phyloP scores from a whole-genome alignment of 2,797 vertebrate species.

The Gastrophryne carolinensis region DNA sequence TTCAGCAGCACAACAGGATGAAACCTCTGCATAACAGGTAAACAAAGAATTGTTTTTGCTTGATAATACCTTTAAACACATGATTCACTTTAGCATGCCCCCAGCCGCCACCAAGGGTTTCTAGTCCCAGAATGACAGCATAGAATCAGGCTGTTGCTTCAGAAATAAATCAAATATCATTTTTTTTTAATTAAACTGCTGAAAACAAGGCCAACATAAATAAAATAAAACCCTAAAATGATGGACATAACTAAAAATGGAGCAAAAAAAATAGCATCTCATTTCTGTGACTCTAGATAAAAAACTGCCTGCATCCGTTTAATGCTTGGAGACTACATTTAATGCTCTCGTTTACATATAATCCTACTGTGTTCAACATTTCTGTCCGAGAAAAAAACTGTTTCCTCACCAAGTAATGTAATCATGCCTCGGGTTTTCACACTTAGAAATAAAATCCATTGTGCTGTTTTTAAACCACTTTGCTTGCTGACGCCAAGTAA shows the following conservation, averaged over 20 bases:
- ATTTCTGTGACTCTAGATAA: conserved; percentile 39
- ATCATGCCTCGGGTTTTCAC: conserved; percentile 55
- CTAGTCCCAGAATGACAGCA: not conserved
- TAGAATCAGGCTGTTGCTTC: not conserved
- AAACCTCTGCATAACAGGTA: no score
- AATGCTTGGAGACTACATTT: conserved; percentile 47
- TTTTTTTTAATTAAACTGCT: conserved; percentile 28
- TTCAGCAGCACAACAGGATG: no score
- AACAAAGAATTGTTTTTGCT: no score
- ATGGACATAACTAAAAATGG: conserved; percentile 41
- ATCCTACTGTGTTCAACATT: conserved; percentile 52
- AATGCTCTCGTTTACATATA: conserved; percentile 52
- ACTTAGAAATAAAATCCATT: conserved; percentile 45
- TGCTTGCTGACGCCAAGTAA: conserved; percentile 51
- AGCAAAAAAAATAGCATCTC: conserved; percentile 27
- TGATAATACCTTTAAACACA: no score
- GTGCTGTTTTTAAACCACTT: conserved; percentile 52
- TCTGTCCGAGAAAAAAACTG: conserved; percentile 50
- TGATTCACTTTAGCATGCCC: no score
- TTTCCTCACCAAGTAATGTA: conserved; percentile 54
- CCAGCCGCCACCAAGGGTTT: no score
- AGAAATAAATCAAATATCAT: conserved; percentile 46
- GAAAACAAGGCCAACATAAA: conserved; percentile 27
- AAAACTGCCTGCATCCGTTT: conserved; percentile 55
- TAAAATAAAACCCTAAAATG: not conserved